These are phyloP conservation scores for Lithodes maja DNA, from an alignment of 2,888 invertebrate species.

Conservation along the genomic window DNA sequence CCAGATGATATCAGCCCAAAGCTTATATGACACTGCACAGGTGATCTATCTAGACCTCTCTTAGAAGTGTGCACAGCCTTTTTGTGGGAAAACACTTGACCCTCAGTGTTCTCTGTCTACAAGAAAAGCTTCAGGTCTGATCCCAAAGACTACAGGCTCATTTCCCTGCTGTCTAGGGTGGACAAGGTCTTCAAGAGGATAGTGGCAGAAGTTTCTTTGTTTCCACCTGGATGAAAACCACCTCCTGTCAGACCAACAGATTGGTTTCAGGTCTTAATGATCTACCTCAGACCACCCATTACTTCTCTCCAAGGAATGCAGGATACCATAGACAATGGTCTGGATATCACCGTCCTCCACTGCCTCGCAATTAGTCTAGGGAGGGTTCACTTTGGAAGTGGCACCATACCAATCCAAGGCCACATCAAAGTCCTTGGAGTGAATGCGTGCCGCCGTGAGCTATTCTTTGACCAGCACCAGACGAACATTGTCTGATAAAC, in stretches of 20 bases:
- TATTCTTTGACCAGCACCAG: not conserved
- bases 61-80: not conserved
- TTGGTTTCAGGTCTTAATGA: not conserved
- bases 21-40: not conserved
- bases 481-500: not conserved
- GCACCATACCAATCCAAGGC: not conserved
- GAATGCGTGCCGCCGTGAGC: not conserved
- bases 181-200: constrained; percentile 16
- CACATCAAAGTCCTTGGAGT: constrained; percentile 11
- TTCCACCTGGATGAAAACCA: not conserved
- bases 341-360: not conserved
- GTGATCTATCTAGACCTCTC: not conserved
- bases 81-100: constrained; percentile 12
- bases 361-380: not conserved
- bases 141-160: not conserved
- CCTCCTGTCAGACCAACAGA: constrained; percentile 22
- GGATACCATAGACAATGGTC: not conserved
- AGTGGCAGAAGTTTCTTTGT: not conserved
- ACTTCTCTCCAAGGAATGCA: not conserved
- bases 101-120: not conserved
- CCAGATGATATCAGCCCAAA: constrained; percentile 5
- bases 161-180: constrained; percentile 7
- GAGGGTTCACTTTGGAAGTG: not conserved
- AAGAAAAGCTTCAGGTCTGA: constrained; percentile 13
- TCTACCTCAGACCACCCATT: not conserved